phyloP scores from a whole-genome alignment of 2,888 invertebrate genomes.

The Incurvaria masculella region DNA sequence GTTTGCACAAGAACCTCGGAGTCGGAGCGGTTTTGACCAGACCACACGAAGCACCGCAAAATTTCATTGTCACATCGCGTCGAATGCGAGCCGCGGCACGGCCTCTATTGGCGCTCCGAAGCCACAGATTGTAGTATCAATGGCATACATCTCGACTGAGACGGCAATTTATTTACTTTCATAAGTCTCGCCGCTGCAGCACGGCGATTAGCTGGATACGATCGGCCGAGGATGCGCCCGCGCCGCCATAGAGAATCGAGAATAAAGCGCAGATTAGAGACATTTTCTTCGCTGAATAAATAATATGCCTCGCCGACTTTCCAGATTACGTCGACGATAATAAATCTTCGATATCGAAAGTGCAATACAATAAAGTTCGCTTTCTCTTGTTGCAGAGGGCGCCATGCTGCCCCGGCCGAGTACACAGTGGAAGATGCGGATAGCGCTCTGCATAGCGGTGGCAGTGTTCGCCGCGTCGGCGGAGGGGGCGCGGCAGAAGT shows the following conservation, averaged over 20 bases:
- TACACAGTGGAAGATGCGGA: constrained; percentile 40
- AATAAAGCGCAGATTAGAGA: neutral
- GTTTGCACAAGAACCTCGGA: no score
- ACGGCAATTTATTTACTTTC: constrained; percentile 1
- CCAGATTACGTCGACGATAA: neutral
- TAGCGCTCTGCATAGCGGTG: constrained; percentile 44
- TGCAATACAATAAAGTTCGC: neutral
- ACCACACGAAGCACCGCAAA: constrained; percentile 2
- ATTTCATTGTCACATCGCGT: constrained; percentile 7
- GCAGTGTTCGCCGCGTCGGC: constrained; percentile 37
- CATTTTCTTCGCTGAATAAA: constrained; percentile 2
- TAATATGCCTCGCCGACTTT: neutral
- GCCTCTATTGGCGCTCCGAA: constrained; percentile 18
- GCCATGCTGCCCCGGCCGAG: constrained; percentile 44
- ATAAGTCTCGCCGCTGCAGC: neutral
- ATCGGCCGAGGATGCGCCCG: neutral
- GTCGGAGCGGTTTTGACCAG: neutral
- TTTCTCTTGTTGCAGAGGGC: constrained; percentile 44
- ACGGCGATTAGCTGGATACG: neutral
- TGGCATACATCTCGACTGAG: constrained; percentile 19
- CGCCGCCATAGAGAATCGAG: neutral
- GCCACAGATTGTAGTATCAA: constrained; percentile 21
- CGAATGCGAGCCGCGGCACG: constrained; percentile 19
- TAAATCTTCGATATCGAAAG: no score
- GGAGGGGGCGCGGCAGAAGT: constrained; percentile 42